Evolutionary conservation across 2,797 vertebrate species (phyloP), one percentile per base, ranked within the genome.

Genomic region (Pseudopleuronectes americanus): DNA sequence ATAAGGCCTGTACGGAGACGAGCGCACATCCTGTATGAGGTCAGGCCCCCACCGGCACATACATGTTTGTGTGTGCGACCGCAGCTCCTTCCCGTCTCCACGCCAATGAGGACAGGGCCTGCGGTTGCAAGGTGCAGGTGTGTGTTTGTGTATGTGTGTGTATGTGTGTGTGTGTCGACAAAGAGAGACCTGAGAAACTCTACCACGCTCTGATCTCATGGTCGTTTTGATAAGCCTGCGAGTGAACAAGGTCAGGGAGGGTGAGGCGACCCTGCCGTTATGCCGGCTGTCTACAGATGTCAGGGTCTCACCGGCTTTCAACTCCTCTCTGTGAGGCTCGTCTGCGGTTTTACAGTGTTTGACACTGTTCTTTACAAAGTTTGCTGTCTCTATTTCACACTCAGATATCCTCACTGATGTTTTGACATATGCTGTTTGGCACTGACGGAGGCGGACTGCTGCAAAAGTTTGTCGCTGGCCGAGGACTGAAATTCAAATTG

Each of bases 11-110:
- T 87, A 87, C 84, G 69, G 76, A 87, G 74, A 90, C 87, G 84
- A 88, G 92, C 91, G 85, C 71, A 89, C 90, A 92, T 94, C 92
- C 93, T 94, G 92, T 91, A 84, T 88, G 92, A 93, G 93, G 92
- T 93, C 91, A 90, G 84, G 83, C 83, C 88, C 88, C 79, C 88
- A 84, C 72, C 71, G 78, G 77, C 66, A 71, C 69, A 73, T 77
- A 74, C 76, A 33, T 81, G 67, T 75, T 59, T 62, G 48, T 57
- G n/a, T 72, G 26, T 73, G 55, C 74, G 76, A 92, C 91, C 89
- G 73, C 92, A 92, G 79, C 79, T 66, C 75, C 85, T 85, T 89
- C 76, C 80, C 75, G 85, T 91, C 85, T 89, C 87, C 89, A 92
- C 81, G 76, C 91, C 91, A 89, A 84, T 80, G 85, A 85, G 89